Conservation (phyloP, 2,797 vertebrate genomes). For the Prunella strophiata region DNA sequence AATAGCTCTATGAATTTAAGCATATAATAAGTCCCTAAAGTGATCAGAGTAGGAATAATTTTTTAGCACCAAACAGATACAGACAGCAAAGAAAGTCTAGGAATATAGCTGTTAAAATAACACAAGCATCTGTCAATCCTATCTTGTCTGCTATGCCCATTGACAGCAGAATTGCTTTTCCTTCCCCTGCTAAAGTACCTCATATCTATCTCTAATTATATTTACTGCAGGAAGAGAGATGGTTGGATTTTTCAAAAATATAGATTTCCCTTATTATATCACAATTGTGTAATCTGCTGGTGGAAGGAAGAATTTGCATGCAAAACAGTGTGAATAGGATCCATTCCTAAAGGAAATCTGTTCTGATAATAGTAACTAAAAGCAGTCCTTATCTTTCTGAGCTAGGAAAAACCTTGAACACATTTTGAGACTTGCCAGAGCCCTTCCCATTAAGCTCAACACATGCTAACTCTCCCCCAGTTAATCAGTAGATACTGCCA, state of each 20-base stretch:
- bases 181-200: background rate
- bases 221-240: conserved; percentile 17
- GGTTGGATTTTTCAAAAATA: background rate
- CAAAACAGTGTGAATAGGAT: background rate
- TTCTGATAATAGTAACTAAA: background rate
- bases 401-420: background rate
- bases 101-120: background rate
- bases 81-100: background rate
- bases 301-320: background rate
- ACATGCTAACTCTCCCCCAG: background rate
- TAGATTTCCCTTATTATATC: background rate
- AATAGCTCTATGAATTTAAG: background rate
- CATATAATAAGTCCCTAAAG: background rate
- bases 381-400: background rate
- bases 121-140: background rate
- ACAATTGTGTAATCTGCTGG: background rate
- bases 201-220: background rate
- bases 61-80: background rate
- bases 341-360: background rate
- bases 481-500: conserved; percentile 26
- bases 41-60: background rate
- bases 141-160: background rate
- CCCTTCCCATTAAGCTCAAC: background rate
- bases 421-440: background rate
- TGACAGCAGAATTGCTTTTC: background rate